Percentiles rank a stretch among this genome's conserved stretches.
Evolutionary conservation across 2,888 invertebrate genomes (phyloP).

Genomic region (Lacanobia oleracea): DNA sequence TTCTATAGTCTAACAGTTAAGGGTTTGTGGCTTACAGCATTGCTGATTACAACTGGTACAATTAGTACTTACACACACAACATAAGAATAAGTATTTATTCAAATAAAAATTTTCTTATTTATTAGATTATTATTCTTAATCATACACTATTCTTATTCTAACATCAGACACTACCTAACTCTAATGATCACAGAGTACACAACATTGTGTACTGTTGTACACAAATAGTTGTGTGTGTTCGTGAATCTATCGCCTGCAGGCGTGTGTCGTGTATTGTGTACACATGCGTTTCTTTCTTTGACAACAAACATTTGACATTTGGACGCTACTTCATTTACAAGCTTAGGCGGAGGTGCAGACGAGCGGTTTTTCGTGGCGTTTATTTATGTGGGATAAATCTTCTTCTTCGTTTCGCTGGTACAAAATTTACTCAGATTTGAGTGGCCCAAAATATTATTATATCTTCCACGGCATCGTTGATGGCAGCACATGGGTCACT

Average conservation of each 20-base stretch:
- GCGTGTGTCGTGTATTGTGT: conserved; percentile 37
- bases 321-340: conserved; percentile 61
- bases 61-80: conserved; percentile 13
- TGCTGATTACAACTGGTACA: too few relatives aligned
- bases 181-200: conserved; percentile 15
- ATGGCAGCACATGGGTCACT: too few relatives aligned
- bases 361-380: conserved; percentile 10
- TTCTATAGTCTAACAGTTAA: too few relatives aligned
- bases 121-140: too few relatives aligned
- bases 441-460: too few relatives aligned
- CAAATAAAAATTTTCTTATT: too few relatives aligned
- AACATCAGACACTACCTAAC: not conserved
- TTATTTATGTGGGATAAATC: not conserved
- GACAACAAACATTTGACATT: conserved; percentile 60
- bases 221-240: conserved; percentile 53
- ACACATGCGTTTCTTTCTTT: conserved; percentile 58
- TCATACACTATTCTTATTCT: too few relatives aligned
- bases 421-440: too few relatives aligned
- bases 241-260: conserved; percentile 59
- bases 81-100: too few relatives aligned
- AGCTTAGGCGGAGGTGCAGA: conserved; percentile 20
- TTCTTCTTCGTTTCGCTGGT: too few relatives aligned
- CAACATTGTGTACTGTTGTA: conserved; percentile 12
- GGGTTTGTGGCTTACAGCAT: too few relatives aligned
- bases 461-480: too few relatives aligned